These are phyloP conservation scores for Tuta absoluta DNA, from an alignment of 2,888 invertebrate species.

Conservation along the genomic window DNA sequence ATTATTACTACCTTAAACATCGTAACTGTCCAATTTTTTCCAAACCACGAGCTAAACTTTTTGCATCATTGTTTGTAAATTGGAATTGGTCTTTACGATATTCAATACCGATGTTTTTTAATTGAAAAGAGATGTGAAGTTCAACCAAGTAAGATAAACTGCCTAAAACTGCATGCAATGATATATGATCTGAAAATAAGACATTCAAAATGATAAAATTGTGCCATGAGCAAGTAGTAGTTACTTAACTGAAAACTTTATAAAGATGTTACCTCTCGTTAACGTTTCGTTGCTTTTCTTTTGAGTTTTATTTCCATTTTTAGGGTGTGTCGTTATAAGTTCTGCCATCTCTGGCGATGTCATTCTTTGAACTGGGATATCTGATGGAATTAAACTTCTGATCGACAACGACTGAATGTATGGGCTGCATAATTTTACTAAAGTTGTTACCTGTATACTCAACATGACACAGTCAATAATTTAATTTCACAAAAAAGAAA, in stretches of 20 bases:
- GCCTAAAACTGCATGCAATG: conserved; percentile 73
- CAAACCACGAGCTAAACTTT: conserved; percentile 67
- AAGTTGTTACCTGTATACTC: conserved; percentile 54
- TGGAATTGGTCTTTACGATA: conserved; percentile 75
- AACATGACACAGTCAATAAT: too few species aligned
- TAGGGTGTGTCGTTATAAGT: conserved; percentile 61
- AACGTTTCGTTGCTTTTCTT: conserved; percentile 48
- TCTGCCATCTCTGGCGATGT: conserved; percentile 74
- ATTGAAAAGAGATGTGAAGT: conserved; percentile 69
- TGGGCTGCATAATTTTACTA: conserved; percentile 72
- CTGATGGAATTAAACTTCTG: conserved; percentile 67
- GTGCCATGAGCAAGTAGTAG: not conserved
- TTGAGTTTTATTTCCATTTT: conserved; percentile 48
- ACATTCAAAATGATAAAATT: too few species aligned
- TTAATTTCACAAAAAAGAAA: too few species aligned
- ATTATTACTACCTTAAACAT: conserved; percentile 66
- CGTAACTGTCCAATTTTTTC: conserved; percentile 66
- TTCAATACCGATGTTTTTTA: conserved; percentile 59
- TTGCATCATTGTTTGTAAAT: conserved; percentile 75
- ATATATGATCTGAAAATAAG: conserved; percentile 68
- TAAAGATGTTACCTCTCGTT: conserved; percentile 52
- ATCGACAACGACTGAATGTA: conserved; percentile 67
- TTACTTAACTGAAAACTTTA: too few species aligned
- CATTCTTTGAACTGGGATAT: conserved; percentile 67
- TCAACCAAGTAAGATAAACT: conserved; percentile 68